phyloP scores from a whole-genome alignment of 1,140 invertebrate genomes.

The Lethrus apterus region DNA sequence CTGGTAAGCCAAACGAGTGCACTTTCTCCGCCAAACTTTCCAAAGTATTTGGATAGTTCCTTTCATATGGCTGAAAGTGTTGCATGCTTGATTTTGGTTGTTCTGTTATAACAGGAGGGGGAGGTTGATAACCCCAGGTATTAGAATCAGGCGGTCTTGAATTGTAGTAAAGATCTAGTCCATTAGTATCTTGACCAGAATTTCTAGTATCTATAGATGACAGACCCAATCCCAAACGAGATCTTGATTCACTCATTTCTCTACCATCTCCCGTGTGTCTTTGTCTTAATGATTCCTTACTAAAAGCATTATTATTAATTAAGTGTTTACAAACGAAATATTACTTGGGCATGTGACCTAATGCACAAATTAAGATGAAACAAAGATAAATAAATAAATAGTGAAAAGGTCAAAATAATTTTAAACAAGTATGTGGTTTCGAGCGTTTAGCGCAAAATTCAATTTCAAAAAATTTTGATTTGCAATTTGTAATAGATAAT shows the following conservation, averaged over 20 bases:
- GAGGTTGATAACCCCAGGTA: slow-evolving; percentile 53
- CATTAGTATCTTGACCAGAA: slow-evolving; percentile 48
- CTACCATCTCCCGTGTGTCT: slow-evolving; percentile 57
- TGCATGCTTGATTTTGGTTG: slow-evolving; percentile 74
- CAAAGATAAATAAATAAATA: too few relatives aligned
- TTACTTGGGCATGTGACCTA: too few relatives aligned
- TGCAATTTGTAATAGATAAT: too few relatives aligned
- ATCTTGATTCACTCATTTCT: slow-evolving; percentile 66
- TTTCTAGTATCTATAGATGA: slow-evolving; percentile 42
- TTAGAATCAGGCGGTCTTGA: slow-evolving; percentile 48
- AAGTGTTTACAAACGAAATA: too few relatives aligned
- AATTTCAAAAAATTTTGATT: too few relatives aligned
- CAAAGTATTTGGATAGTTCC: slow-evolving; percentile 81
- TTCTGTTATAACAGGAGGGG: slow-evolving; percentile 77
- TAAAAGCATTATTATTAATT: too few relatives aligned
- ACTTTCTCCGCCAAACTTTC: slow-evolving; percentile 86
- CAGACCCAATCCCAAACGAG: slow-evolving; percentile 60
- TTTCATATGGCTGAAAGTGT: slow-evolving; percentile 73
- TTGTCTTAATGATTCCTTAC: slow-evolving; percentile 44
- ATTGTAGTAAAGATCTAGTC: slow-evolving; percentile 77
- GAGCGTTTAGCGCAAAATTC: too few relatives aligned
- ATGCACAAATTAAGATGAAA: too few relatives aligned
- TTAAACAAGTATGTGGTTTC: too few relatives aligned
- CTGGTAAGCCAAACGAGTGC: slow-evolving; percentile 63
- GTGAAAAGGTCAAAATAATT: too few relatives aligned